Percentiles rank a stretch among this genome's conserved stretches.
phyloP scores from a whole-genome alignment of 2,888 invertebrate species.

The Gortyna flavago region DNA sequence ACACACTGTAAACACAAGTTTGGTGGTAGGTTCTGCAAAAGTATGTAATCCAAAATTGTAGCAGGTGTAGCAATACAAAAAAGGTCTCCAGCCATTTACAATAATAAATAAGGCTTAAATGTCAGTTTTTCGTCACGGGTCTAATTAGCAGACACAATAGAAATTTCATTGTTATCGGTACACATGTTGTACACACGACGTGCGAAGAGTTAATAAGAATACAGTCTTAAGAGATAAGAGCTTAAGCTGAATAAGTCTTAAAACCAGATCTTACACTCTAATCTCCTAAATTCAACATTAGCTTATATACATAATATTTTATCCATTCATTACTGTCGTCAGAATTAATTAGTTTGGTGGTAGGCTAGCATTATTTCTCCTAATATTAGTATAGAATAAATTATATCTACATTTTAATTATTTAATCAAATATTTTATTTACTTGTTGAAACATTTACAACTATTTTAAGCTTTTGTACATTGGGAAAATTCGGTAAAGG shows the following conservation, averaged over 20 bases:
- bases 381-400: neutral
- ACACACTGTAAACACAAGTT: neutral
- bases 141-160: too few species aligned
- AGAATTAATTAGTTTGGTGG: neutral
- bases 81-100: neutral
- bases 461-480: neutral
- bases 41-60: too few species aligned
- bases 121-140: too few species aligned
- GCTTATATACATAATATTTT: neutral
- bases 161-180: too few species aligned
- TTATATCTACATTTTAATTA: neutral
- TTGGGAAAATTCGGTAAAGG: neutral
- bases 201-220: neutral
- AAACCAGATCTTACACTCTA: neutral
- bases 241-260: neutral
- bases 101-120: too few species aligned
- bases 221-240: neutral
- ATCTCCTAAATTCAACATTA: neutral
- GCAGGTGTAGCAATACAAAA: neutral
- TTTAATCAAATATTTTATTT: neutral
- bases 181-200: too few species aligned
- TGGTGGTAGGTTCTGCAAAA: neutral
- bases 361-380: neutral
- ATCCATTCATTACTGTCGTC: slow-evolving; percentile 2
- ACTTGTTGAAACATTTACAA: neutral